Percentiles rank a stretch among this genome's conserved stretches.
phyloP scores from a whole-genome alignment of 2,888 invertebrate genomes.

The Doris montereyensis region DNA sequence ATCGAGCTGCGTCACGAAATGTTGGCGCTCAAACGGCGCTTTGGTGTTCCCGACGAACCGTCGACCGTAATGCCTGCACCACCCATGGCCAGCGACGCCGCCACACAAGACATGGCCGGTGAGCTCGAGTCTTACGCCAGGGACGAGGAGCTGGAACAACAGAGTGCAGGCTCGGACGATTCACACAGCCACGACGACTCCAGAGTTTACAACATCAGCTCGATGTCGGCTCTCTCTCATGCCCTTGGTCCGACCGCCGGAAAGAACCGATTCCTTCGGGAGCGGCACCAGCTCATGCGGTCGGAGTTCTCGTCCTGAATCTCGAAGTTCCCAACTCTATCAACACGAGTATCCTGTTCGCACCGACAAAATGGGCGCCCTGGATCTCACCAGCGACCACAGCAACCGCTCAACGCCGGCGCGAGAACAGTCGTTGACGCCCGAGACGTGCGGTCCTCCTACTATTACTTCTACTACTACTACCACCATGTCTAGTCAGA shows the following conservation, averaged over 20 bases:
- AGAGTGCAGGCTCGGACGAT: slow-evolving; percentile 16
- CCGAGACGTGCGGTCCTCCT: not conserved
- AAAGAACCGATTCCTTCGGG: slow-evolving; percentile 6
- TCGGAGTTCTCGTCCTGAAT: not conserved
- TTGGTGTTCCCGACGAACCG: slow-evolving; percentile 43
- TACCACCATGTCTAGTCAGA: not conserved
- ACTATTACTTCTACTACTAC: not conserved
- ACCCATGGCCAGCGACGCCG: not conserved
- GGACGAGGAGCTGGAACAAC: not conserved
- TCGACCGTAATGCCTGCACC: not conserved
- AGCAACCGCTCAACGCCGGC: slow-evolving; percentile 7
- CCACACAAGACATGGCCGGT: slow-evolving; percentile 20
- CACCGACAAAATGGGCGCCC: slow-evolving; percentile 7
- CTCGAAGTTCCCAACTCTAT: not conserved
- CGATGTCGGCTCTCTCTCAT: not conserved
- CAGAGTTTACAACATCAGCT: not conserved
- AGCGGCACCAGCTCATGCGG: slow-evolving; percentile 21
- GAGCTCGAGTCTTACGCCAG: not conserved
- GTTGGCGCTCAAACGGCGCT: slow-evolving; percentile 65
- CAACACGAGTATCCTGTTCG: not conserved
- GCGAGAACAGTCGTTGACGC: not conserved
- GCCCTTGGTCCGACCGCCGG: not conserved
- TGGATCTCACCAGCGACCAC: slow-evolving; percentile 26
- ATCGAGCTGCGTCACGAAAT: slow-evolving; percentile 70
- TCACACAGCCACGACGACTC: slow-evolving; percentile 4